phyloP scores from a whole-genome alignment of 2,888 invertebrate species.

The Dasysyrphus tricinctus region DNA sequence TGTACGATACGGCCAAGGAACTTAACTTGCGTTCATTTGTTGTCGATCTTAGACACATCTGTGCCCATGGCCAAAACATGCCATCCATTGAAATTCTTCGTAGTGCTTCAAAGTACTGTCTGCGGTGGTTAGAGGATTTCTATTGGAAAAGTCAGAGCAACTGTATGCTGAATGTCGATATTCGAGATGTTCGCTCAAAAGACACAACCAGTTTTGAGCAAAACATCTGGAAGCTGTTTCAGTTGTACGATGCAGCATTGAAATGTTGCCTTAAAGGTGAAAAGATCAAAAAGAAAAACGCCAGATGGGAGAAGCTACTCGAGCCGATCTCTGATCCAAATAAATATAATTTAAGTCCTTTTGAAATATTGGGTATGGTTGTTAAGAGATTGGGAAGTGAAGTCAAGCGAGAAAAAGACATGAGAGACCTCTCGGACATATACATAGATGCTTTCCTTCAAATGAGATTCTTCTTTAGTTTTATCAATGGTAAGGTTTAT shows the following conservation, averaged over 20 bases:
- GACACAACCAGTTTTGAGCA: slow-evolving; percentile 78
- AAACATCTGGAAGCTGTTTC: slow-evolving; percentile 77
- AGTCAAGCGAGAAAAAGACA: slow-evolving; percentile 77
- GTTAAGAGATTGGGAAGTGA: slow-evolving; percentile 73
- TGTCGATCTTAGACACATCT: slow-evolving; percentile 82
- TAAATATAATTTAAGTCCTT: slow-evolving; percentile 8
- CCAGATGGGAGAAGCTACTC: slow-evolving; percentile 77
- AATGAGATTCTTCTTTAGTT: slow-evolving; percentile 80
- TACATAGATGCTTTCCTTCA: slow-evolving; percentile 78
- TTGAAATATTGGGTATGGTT: slow-evolving; percentile 20
- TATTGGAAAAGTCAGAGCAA: slow-evolving; percentile 80
- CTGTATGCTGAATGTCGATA: slow-evolving; percentile 79
- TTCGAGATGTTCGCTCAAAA: slow-evolving; percentile 78
- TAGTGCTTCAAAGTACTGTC: slow-evolving; percentile 79
- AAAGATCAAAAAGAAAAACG: slow-evolving; percentile 77
- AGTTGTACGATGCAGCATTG: slow-evolving; percentile 79
- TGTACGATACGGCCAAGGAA: slow-evolving; percentile 82
- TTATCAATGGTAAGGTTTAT: slow-evolving; percentile 71
- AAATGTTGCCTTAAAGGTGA: slow-evolving; percentile 77
- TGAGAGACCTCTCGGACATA: slow-evolving; percentile 79
- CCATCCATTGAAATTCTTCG: slow-evolving; percentile 80
- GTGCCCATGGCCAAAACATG: slow-evolving; percentile 82
- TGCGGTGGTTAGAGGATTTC: slow-evolving; percentile 81
- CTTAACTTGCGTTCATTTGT: slow-evolving; percentile 82
- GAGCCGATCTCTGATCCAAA: slow-evolving; percentile 59